Conservation (phyloP, 2,113 vertebrate genomes). For the Actinemys pallida region DNA sequence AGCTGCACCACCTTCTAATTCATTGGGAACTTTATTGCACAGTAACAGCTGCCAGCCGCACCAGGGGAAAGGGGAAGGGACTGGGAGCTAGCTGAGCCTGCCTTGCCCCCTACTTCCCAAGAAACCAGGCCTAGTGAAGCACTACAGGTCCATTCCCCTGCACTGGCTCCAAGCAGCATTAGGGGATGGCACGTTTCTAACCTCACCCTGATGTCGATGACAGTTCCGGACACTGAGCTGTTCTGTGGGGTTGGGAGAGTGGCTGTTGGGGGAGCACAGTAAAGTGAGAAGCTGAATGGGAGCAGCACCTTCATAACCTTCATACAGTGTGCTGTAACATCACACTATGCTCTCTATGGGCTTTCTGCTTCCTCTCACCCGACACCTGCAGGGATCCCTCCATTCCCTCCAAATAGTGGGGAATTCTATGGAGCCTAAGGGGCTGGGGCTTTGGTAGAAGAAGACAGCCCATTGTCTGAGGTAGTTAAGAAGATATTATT, state of each 20-base stretch:
- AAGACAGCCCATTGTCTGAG: neutral
- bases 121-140: neutral
- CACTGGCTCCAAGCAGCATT: rapidly evolving
- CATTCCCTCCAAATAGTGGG: rapidly evolving
- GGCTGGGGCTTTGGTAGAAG: neutral
- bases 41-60: neutral
- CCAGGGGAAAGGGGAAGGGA: neutral
- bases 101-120: neutral
- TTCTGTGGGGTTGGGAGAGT: neutral
- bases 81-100: neutral
- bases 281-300: neutral
- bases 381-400: neutral
- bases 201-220: neutral
- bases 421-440: neutral
- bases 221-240: neutral
- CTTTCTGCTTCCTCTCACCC: neutral
- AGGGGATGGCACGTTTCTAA: neutral
- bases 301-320: neutral
- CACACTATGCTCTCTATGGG: neutral
- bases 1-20: constrained; percentile 1
- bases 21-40: neutral
- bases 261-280: neutral
- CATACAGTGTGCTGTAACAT: rapidly evolving
- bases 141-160: neutral
- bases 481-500: neutral